Percentiles rank a stretch among this genome's conserved stretches.
Conservation (phyloP, 2,797 vertebrate species). For the Gambusia yucatana region DNA sequence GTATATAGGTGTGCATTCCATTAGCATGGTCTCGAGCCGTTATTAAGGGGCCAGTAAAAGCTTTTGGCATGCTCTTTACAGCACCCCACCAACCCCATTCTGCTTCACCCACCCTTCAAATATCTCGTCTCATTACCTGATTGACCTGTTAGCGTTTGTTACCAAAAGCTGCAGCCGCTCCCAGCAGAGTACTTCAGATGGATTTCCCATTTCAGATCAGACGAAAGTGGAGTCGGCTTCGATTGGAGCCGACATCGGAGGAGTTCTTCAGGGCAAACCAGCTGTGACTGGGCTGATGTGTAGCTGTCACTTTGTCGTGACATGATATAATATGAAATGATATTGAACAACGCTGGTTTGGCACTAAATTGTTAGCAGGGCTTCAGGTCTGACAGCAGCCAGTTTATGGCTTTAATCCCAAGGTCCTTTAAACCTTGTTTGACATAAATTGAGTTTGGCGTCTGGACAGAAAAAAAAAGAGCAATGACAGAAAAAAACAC, state of each 20-base stretch:
- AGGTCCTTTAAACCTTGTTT: conserved; percentile 99
- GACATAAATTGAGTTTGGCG: conserved; percentile 99
- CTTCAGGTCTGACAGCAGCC: conserved; percentile 98
- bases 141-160: conserved; percentile 75
- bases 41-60: conserved; percentile 65
- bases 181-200: conserved; percentile 76
- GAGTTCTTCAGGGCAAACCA: conserved; percentile 98
- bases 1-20: conserved; percentile 59
- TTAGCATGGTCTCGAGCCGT: conserved; percentile 65
- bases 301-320: conserved; percentile 93
- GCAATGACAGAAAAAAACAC: conserved; percentile 80
- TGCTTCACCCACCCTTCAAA: conserved; percentile 62
- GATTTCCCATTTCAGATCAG: conserved; percentile 84
- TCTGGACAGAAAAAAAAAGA: conserved; percentile 84
- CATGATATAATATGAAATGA: conserved; percentile 99
- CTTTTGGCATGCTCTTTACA: conserved; percentile 76
- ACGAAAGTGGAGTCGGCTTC: conserved; percentile 90
- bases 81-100: conserved; percentile 26
- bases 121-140: conserved; percentile 80
- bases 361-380: conserved; percentile 98
- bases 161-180: conserved; percentile 70
- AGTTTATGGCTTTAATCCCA: conserved; percentile 99
- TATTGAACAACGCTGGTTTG: conserved; percentile 98
- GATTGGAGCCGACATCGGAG: conserved; percentile 90
- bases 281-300: conserved; percentile 94